Conservation (phyloP, 2,797 vertebrate genomes). For the Myotis planiceps region DNA sequence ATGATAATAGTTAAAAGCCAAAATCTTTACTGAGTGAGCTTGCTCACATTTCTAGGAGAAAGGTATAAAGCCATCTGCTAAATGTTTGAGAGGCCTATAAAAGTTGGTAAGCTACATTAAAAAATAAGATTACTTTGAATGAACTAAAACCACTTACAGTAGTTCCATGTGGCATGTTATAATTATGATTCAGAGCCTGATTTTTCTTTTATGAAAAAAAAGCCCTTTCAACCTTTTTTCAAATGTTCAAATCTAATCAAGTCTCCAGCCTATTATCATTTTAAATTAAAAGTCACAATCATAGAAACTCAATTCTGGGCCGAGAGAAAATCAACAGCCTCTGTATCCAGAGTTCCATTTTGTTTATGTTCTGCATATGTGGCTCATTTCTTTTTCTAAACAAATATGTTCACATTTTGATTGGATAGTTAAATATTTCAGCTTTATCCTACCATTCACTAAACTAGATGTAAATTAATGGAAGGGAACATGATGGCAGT, state of each 20-base stretch:
- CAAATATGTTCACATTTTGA: slow-evolving; percentile 52
- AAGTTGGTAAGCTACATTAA: slow-evolving; percentile 22
- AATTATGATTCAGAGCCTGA: not conserved
- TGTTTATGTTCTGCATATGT: slow-evolving; percentile 22
- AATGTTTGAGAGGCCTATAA: slow-evolving; percentile 32
- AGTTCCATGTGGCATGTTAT: not conserved
- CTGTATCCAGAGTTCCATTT: not conserved
- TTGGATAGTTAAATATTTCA: slow-evolving; percentile 60
- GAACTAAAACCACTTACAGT: not conserved
- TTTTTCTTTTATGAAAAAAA: not conserved
- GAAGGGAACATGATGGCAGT: not conserved
- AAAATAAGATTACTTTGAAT: slow-evolving; percentile 10
- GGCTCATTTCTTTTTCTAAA: slow-evolving; percentile 28
- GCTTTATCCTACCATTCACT: slow-evolving; percentile 47
- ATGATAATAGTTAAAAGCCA: not conserved
- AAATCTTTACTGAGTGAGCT: slow-evolving; percentile 8
- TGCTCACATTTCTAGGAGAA: not conserved
- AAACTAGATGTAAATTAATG: slow-evolving; percentile 60
- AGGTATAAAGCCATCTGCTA: slow-evolving; percentile 2
- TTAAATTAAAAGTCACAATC: slow-evolving; percentile 70
- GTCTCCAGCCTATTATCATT: slow-evolving; percentile 34
- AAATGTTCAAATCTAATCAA: slow-evolving; percentile 53
- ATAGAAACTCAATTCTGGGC: slow-evolving; percentile 4
- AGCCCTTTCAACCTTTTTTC: not conserved
- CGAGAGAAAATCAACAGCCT: not conserved